Percentiles rank a stretch among this genome's conserved stretches.
phyloP scores from a whole-genome alignment of 2,888 invertebrate genomes.

The Cordilura impudica region DNA sequence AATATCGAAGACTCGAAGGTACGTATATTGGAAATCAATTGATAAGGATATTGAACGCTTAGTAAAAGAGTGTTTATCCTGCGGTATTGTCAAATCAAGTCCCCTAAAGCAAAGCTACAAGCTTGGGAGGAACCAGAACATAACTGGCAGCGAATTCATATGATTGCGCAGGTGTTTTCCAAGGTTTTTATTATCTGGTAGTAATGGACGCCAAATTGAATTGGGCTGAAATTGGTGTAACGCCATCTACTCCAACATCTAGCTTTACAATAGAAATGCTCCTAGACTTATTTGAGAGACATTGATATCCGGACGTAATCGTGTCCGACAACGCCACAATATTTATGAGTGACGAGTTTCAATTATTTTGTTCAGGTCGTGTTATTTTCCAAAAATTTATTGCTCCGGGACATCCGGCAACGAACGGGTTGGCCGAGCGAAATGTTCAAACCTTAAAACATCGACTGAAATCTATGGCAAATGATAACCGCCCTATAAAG shows the following conservation, averaged over 20 bases:
- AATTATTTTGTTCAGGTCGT: not conserved
- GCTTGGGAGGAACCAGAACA: slow-evolving; percentile 45
- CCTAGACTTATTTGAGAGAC: slow-evolving; percentile 38
- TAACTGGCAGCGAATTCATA: slow-evolving; percentile 41
- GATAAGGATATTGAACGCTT: slow-evolving; percentile 68
- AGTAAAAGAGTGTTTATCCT: slow-evolving; percentile 45
- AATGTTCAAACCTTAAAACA: too few species aligned
- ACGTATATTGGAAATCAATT: slow-evolving; percentile 68
- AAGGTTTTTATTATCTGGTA: slow-evolving; percentile 26
- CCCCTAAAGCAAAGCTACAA: slow-evolving; percentile 29
- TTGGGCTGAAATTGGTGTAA: slow-evolving; percentile 45
- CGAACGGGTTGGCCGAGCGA: too few species aligned
- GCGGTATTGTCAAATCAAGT: not conserved
- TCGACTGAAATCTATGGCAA: slow-evolving; percentile 22
- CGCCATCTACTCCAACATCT: slow-evolving; percentile 41
- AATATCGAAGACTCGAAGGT: slow-evolving; percentile 61
- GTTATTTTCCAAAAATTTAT: slow-evolving; percentile 45
- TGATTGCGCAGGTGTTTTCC: slow-evolving; percentile 22
- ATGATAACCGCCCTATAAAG: slow-evolving; percentile 75
- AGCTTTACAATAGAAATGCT: slow-evolving; percentile 45
- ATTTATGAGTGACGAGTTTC: slow-evolving; percentile 51
- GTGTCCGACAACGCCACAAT: too few species aligned
- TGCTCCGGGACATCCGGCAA: slow-evolving; percentile 47
- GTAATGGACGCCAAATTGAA: too few species aligned
- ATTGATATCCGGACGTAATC: slow-evolving; percentile 26